Evolutionary conservation across 2,888 invertebrate genomes (phyloP).

Genomic region (Noctua janthe): DNA sequence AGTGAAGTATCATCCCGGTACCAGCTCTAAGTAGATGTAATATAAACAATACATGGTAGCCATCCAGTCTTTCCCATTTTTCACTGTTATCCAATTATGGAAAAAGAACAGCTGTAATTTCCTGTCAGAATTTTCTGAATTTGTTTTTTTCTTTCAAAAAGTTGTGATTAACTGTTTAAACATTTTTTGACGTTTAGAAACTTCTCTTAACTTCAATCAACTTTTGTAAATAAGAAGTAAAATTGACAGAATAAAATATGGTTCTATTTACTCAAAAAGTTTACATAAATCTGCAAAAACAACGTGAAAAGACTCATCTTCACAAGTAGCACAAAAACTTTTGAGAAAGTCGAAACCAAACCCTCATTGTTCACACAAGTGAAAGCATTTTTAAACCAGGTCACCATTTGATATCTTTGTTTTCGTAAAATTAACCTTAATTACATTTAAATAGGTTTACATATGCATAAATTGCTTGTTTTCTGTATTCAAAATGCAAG

Average conservation of each 20-base stretch:
- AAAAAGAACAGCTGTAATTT: neutral
- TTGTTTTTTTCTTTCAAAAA: no score
- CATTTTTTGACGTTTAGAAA: neutral
- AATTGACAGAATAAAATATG: no score
- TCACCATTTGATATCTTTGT: constrained; percentile 50
- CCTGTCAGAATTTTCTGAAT: neutral
- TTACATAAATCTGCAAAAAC: constrained; percentile 3
- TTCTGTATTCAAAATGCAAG: constrained; percentile 43
- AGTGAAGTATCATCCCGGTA: neutral
- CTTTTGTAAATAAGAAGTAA: neutral
- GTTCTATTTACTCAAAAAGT: neutral
- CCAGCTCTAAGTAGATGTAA: neutral
- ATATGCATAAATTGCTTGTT: constrained; percentile 46
- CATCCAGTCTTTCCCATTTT: no score
- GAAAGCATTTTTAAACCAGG: constrained; percentile 55
- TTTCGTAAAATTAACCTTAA: constrained; percentile 62
- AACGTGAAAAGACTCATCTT: neutral
- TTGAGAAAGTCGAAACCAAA: constrained; percentile 46
- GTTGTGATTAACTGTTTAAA: no score
- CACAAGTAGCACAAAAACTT: constrained; percentile 23
- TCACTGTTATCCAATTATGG: no score
- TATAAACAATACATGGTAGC: neutral
- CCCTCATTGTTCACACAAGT: constrained; percentile 22
- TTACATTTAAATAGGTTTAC: constrained; percentile 51
- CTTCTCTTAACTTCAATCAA: neutral